Evolutionary conservation across 1,140 invertebrate genomes (phyloP).

Genomic region (Danaus melanippus): DNA sequence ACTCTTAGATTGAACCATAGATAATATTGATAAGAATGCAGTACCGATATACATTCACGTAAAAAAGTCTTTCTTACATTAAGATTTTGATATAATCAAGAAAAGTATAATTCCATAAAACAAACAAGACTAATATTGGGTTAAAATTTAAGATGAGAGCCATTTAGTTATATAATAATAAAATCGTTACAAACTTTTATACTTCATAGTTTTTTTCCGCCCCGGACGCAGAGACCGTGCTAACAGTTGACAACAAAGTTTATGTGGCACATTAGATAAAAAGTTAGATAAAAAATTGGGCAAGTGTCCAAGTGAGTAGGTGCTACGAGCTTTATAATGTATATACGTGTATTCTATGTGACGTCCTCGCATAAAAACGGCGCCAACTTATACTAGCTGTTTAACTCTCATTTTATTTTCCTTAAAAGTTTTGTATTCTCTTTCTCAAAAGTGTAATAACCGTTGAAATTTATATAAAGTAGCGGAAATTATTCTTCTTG

Average conservation of each 20-base stretch:
- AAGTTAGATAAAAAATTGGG: slow-evolving; percentile 25
- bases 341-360: slow-evolving; percentile 27
- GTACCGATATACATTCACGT: slow-evolving; percentile 27
- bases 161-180: not conserved
- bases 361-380: slow-evolving; percentile 21
- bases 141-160: not conserved
- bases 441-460: slow-evolving; percentile 21
- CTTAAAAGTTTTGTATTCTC: slow-evolving; percentile 23
- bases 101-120: not conserved
- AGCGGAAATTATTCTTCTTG: slow-evolving; percentile 26
- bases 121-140: not conserved
- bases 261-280: slow-evolving; percentile 17
- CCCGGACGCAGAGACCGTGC: not conserved
- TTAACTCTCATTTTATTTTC: slow-evolving; percentile 33
- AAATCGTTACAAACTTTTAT: too few relatives aligned
- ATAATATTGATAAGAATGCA: slow-evolving; percentile 29
- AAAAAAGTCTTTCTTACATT: slow-evolving; percentile 13
- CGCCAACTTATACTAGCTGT: slow-evolving; percentile 34
- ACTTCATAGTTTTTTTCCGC: not conserved
- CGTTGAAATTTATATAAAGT: slow-evolving; percentile 27
- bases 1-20: slow-evolving; percentile 34
- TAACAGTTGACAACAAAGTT: slow-evolving; percentile 10
- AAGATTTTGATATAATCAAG: not conserved
- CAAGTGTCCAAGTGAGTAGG: slow-evolving; percentile 22
- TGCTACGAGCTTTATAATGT: slow-evolving; percentile 24